These are phyloP conservation scores for Dicranocentrus wangi DNA, from an alignment of 2,888 invertebrate genomes.

Conservation along the genomic window DNA sequence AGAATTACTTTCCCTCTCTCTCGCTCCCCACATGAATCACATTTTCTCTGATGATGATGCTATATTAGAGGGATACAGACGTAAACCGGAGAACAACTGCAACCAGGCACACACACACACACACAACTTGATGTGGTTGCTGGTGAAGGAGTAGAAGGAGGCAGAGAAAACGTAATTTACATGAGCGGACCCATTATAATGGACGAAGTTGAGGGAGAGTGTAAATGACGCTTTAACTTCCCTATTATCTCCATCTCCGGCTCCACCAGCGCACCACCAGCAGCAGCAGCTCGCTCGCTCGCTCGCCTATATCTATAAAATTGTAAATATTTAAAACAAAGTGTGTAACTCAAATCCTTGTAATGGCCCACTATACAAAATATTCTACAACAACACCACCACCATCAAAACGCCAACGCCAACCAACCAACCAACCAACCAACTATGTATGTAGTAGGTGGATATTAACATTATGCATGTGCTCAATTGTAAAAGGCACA, in stretches of 20 bases:
- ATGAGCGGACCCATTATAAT: constrained; percentile 5
- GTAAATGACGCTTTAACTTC: constrained; percentile 27
- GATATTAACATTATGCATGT: too few relatives aligned
- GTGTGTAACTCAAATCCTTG: not conserved
- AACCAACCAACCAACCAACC: too few relatives aligned
- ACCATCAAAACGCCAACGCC: too few relatives aligned
- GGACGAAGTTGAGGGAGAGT: not conserved
- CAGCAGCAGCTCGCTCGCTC: too few relatives aligned
- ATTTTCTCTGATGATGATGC: not conserved
- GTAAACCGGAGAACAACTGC: not conserved
- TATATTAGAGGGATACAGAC: too few relatives aligned
- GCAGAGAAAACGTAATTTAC: constrained; percentile 14
- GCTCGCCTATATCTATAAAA: constrained; percentile 4
- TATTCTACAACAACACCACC: too few relatives aligned
- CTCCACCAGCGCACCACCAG: too few relatives aligned
- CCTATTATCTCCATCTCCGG: not conserved
- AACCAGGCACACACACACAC: not conserved
- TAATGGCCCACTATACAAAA: too few relatives aligned
- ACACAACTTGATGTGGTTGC: not conserved
- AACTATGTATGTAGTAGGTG: too few relatives aligned
- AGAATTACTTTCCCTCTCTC: constrained; percentile 26
- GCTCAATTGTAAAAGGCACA: too few relatives aligned
- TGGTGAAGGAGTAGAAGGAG: not conserved
- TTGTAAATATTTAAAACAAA: constrained; percentile 29
- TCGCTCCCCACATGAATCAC: constrained; percentile 5